These are phyloP conservation scores for Spodoptera frugiperda DNA, from an alignment of 1,140 invertebrate species.

Conservation along the genomic window DNA sequence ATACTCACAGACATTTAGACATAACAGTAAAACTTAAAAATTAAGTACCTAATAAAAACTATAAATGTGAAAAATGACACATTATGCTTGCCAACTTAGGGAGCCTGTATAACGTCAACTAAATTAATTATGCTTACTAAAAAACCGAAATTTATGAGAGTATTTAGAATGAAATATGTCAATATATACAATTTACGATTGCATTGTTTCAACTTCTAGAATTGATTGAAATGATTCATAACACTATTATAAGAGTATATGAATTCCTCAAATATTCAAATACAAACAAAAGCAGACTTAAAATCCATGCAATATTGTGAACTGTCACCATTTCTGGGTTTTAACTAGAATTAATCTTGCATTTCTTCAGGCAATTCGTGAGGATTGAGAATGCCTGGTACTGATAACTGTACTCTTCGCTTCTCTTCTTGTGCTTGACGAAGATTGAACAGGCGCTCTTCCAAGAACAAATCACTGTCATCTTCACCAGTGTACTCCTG, in stretches of 20 bases:
- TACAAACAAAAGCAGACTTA: constrained; percentile 25
- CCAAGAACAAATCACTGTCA: constrained; percentile 98
- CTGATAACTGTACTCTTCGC: constrained; percentile 95
- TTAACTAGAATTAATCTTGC: constrained; percentile 92
- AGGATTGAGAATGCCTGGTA: constrained; percentile 98
- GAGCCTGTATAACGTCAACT: constrained; percentile 16
- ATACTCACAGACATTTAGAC: constrained; percentile 19
- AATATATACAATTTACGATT: constrained; percentile 31
- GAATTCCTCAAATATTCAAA: constrained; percentile 14
- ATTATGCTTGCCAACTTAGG: not conserved
- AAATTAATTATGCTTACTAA: constrained; percentile 34
- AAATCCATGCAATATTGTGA: constrained; percentile 57
- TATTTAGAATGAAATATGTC: constrained; percentile 16
- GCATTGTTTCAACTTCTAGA: constrained; percentile 5
- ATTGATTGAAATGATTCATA: constrained; percentile 22
- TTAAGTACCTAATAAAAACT: constrained; percentile 43
- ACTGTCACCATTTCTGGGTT: constrained; percentile 73
- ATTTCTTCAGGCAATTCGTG: constrained; percentile 99
- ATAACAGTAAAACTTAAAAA: constrained; percentile 35
- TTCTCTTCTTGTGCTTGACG: constrained; percentile 97
- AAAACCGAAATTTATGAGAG: constrained; percentile 16
- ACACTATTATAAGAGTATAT: constrained; percentile 24
- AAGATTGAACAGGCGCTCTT: constrained; percentile 96
- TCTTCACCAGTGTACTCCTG: constrained; percentile 99
- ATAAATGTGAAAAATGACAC: constrained; percentile 22